A percentile compares a stretch with the other conserved stretches of the same genome.
These are phyloP conservation scores for Pogonomyrmex californicus DNA, from an alignment of 1,140 invertebrate genomes.

Conservation along the genomic window DNA sequence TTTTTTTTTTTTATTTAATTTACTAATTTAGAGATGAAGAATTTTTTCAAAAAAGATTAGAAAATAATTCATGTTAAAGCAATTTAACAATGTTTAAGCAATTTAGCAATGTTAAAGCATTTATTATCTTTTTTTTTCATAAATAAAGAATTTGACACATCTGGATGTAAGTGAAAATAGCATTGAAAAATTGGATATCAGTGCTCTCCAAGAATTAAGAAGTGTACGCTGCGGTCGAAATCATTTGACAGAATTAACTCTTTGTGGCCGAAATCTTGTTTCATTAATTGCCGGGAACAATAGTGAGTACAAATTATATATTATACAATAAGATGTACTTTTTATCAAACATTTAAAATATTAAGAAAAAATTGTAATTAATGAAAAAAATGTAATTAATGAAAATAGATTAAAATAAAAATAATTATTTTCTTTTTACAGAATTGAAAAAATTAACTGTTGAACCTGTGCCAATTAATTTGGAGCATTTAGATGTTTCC, in stretches of 20 bases:
- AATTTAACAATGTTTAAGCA: neutral
- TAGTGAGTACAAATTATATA: constrained; percentile 84
- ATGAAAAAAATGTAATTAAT: neutral
- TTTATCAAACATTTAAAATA: neutral
- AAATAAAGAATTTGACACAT: constrained; percentile 89
- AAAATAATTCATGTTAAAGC: neutral
- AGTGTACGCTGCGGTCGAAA: constrained; percentile 92
- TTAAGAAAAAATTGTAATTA: neutral
- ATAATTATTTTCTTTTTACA: constrained; percentile 77
- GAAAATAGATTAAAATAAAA: neutral
- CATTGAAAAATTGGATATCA: constrained; percentile 92
- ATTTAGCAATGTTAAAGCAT: neutral
- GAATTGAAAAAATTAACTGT: constrained; percentile 90
- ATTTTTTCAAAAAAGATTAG: neutral
- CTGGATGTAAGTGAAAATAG: constrained; percentile 93
- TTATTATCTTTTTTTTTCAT: constrained; percentile 36
- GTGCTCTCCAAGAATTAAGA: constrained; percentile 90
- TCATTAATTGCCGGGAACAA: constrained; percentile 92
- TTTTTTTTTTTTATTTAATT: constrained; percentile 42
- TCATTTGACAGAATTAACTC: constrained; percentile 89
- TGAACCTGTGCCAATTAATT: constrained; percentile 89
- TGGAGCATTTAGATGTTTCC: constrained; percentile 92
- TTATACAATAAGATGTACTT: neutral
- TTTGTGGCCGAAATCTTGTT: constrained; percentile 90
- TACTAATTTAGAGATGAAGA: constrained; percentile 1